Base-by-base conservation (phyloP, 35 echinoderm and acorn worm genomes). In the Holothuria glaberrima region DNA sequence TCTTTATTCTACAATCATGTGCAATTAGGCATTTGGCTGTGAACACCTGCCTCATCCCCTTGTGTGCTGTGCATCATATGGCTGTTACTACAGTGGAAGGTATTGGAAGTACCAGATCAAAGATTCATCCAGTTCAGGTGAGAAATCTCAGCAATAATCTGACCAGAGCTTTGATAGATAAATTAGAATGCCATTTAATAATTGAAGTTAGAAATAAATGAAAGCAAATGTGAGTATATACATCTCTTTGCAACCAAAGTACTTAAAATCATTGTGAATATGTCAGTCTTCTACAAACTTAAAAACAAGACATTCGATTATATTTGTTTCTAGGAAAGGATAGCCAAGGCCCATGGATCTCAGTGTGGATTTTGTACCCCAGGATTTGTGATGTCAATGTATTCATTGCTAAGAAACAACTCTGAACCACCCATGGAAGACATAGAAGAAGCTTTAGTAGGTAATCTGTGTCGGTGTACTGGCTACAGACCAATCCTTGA, bases 381-480 rank as follows among this genome's bases (percentile, higher is more conserved):
- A 48, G 94, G 94, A 20, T 89, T 95, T 80, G 94, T 89, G 29
- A 97, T 97, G 94, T 97, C 94, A 17, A 94, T 97, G 95, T 97
- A 97, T 76, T 88, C 95, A 26, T 54, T 86, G 22, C 41, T 93
- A 85, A 87, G 91, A 48, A 94, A 89, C 27, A 75, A 71, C n/a
- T 62, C 50, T 62, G 59, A 86, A 32, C 92, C 92, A 69, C n/a
- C 57, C 36, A 94, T 94, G 87, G 75, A 74, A 56, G 92, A 94
- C 26, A 86, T 94, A 36, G 59, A 68, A 12, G 80, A 59, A 59
- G 86, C 91, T 6, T 81, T 95, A 18, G 94, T 89, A 45, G 94
- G 90, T 9, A 97, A 97, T 64, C 90, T 97, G 7, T 97, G 95
- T 73, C 45, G 95, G 24, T 97, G 95, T 68, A 97, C 95, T 2